These are phyloP conservation scores for Hemicentrotus pulcherrimus DNA, from an alignment of 35 echinoderm and acorn worm species.

Conservation along the genomic window DNA sequence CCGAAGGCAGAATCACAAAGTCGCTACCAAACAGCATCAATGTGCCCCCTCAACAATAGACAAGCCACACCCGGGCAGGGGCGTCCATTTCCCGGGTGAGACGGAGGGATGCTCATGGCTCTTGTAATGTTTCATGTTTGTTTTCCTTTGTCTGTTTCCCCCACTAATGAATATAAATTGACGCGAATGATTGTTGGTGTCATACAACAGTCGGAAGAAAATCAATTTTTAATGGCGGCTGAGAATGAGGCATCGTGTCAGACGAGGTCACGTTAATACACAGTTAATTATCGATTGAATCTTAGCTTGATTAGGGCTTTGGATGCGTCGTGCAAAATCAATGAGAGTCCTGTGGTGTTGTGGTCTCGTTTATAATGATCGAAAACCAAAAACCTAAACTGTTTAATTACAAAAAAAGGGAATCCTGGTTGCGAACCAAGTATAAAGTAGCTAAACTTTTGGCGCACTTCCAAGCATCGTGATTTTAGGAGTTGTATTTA, in stretches of 20 bases:
- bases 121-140: background rate
- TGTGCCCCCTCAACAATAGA: background rate
- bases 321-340: too few relatives aligned
- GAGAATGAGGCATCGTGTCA: background rate
- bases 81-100: background rate
- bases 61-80: background rate
- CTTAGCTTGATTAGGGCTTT: background rate
- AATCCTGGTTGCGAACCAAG: too few relatives aligned
- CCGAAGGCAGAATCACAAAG: too few relatives aligned
- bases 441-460: too few relatives aligned
- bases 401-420: too few relatives aligned
- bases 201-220: background rate
- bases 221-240: slow-evolving; percentile 10
- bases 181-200: background rate
- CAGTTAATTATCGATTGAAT: background rate
- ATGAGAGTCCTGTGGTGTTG: background rate
- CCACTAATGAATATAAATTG: background rate
- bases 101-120: background rate
- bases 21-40: too few relatives aligned
- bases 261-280: background rate
- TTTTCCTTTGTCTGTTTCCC: background rate
- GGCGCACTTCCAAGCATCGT: too few relatives aligned
- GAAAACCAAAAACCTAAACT: background rate
- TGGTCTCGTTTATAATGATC: background rate
- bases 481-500: too few relatives aligned